Evolutionary conservation across 2,797 vertebrate species (phyloP), one percentile per base, ranked within the genome.

Genomic region (Parambassis ranga): DNA sequence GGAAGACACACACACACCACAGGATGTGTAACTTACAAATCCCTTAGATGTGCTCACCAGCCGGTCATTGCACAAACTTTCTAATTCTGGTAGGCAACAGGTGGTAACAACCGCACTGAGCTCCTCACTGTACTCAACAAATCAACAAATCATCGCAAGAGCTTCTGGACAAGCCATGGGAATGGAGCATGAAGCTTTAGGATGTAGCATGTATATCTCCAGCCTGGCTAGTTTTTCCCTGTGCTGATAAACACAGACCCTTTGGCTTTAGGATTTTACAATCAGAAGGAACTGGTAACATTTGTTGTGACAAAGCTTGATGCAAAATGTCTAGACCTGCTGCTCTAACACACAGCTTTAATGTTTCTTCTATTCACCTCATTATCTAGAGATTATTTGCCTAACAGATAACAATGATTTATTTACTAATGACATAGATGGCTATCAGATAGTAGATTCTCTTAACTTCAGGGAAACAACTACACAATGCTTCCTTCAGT

Each of bases 81-180:
- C 52, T 82, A 55, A 76, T 61, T 77, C 22, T 71, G 81, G 72
- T 38, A 30, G 23, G 55, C 77, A 63, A 73, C 89, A 88, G 85
- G 86, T 87, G 89, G 84, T 79, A 83, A 81, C 83, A 84, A 69
- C 77, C 48, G 14, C 67, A 23, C 69, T 65, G 65, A 76, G 47
- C 59, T 78, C 47, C 39, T 73, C 75, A 67, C 77, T 73, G 55
- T 75, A 86, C 77, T 85, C 75, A 87, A 85, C 57, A 74, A 71
- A 80, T 71, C 55, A 52, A 60, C 62, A 69, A 65, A 48, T 37
- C 65, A 58, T 61, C 24, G 38, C 57, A 44, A 47, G 58, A 65
- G 32, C 65, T 32, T 77, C 70, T 71, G 75, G 75, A 79, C 47
- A 10, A 31, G 65, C 61, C 65, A 56, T 44, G 51, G 53, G 75